Evolutionary conservation across 1,140 invertebrate species (phyloP), one percentile per base, ranked within the genome.

Genomic region (Zaprionus ghesquierei): DNA sequence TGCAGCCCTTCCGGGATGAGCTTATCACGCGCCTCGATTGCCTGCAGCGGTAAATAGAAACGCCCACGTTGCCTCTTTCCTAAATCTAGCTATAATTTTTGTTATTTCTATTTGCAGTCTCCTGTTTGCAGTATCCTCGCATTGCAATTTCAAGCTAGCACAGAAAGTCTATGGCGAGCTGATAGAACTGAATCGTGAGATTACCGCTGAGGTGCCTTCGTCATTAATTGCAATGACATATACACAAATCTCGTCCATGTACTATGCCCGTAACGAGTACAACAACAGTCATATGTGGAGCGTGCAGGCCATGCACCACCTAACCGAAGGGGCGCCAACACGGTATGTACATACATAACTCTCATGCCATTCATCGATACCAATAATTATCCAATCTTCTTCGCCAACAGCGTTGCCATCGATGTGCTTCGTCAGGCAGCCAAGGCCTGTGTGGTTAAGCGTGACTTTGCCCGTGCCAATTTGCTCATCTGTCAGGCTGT

Each of bases 401-500:
- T 12, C 50, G 44, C 53, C n/a, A 69, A 9, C 77, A 94, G 94
- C 79, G 93, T 96, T 51, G 94, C 94, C 15, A 94, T 98, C 33
- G 96, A 98, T 91, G 96, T 97, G 35, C 90, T 98, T 5, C 94
- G 97, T 33, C 95, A 97, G 85, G 96, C 96, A 75, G 95, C 96
- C 46, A 98, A 97, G 93, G 95, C 96, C 8, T 98, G 97, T 93
- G 96, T 98, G 9, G 94, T 97, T 6, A 98, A 97, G 93, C 93
- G 97, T 56, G 94, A 96, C 77, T 98, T 98, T 92, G 91, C 93
- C 18, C 95, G 95, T 89, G 97, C 97, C 13, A 96, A 95, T 79
- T 90, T 97, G 29, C 92, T 98, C 18, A 96, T 98, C 71, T 94
- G 95, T 75, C 95, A 97, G 93, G 97, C 97, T 9, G 94, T 97